These are phyloP conservation scores for Microtus ochrogaster DNA, from an alignment of 2,113 vertebrate species.

Conservation along the genomic window DNA sequence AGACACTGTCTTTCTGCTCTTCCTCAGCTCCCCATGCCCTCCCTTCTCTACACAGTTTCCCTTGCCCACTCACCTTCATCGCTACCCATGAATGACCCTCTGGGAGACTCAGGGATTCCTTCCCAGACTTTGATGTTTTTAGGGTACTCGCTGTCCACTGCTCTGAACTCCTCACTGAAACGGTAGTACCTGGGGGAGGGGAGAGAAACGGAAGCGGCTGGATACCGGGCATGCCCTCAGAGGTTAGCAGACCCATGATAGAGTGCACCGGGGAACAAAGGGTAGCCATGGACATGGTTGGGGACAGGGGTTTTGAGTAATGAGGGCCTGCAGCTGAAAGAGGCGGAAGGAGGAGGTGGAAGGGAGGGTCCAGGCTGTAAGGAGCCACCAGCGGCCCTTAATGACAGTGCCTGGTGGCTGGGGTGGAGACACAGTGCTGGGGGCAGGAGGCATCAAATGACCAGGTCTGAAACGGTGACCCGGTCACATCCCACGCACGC, in stretches of 20 bases:
- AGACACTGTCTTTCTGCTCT: neutral
- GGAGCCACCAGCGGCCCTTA: conserved; percentile 76
- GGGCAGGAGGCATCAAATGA: conserved; percentile 76
- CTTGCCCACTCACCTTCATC: conserved; percentile 89
- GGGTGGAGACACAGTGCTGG: conserved; percentile 28
- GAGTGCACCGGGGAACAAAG: neutral
- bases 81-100: conserved; percentile 92
- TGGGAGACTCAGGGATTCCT: conserved; percentile 91
- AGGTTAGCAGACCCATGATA: neutral
- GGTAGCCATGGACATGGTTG: neutral
- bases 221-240: neutral
- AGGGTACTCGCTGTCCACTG: conserved; percentile 91
- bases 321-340: conserved; percentile 67
- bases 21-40: neutral
- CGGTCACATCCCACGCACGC: conserved; percentile 72
- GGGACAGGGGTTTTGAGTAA: conserved; percentile 62
- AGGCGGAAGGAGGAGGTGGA: conserved; percentile 71
- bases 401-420: conserved; percentile 73
- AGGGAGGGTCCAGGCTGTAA: conserved; percentile 63
- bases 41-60: neutral
- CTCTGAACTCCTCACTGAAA: conserved; percentile 90
- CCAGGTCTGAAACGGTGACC: conserved; percentile 77
- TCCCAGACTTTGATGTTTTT: conserved; percentile 93
- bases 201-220: neutral
- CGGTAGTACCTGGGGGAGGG: conserved; percentile 90